A percentile compares a stretch with the other conserved stretches of the same genome.
Evolutionary conservation across 1,140 invertebrate genomes (phyloP).

Genomic region (Littorina saxatilis): DNA sequence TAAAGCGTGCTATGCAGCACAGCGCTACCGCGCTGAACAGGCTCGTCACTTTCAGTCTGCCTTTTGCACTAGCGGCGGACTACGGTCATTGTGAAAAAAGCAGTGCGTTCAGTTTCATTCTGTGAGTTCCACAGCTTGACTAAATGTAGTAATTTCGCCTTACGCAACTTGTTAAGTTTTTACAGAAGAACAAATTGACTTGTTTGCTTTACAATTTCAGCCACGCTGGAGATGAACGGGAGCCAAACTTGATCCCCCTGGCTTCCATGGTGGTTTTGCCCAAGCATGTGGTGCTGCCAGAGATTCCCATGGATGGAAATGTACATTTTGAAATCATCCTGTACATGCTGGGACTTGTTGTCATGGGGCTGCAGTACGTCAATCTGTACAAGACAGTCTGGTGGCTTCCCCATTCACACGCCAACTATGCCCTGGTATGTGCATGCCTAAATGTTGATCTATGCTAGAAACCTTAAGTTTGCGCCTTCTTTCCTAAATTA

Average conservation of each 20-base stretch:
- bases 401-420: conserved; percentile 96
- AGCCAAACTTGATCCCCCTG: conserved; percentile 65
- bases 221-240: conserved; percentile 61
- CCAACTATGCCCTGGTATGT: conserved; percentile 90
- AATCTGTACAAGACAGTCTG: conserved; percentile 97
- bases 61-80: no score
- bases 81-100: neutral
- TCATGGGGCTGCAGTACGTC: conserved; percentile 90
- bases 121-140: no score
- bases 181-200: neutral
- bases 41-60: no score
- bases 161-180: neutral
- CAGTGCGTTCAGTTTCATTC: no score
- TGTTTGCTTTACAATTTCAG: conserved; percentile 50
- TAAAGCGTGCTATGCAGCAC: no score
- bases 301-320: conserved; percentile 88
- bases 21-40: no score
- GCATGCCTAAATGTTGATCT: no score
- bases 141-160: neutral
- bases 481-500: no score
- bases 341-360: conserved; percentile 83
- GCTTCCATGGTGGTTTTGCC: conserved; percentile 70
- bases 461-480: no score
- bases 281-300: conserved; percentile 80
- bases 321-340: conserved; percentile 89